phyloP scores from a whole-genome alignment of 2,888 invertebrate genomes.

The Tethea ocularis region DNA sequence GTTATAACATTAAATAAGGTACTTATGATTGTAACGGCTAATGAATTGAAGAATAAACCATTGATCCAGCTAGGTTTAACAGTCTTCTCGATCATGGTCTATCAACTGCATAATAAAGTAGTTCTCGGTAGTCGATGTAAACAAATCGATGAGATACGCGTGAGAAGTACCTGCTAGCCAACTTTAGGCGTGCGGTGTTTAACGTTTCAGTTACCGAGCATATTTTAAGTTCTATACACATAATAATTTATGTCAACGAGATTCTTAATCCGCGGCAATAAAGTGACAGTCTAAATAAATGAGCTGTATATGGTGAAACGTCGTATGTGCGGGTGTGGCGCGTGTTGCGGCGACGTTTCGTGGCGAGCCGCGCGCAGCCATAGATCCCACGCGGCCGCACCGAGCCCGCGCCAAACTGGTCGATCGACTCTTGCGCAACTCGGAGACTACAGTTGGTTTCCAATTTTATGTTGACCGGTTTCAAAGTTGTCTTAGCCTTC shows the following conservation, averaged over 20 bases:
- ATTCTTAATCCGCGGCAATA: slow-evolving; percentile 72
- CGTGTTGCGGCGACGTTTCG: slow-evolving; percentile 23
- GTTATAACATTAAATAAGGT: slow-evolving; percentile 6
- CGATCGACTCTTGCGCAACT: slow-evolving; percentile 78
- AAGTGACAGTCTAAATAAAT: slow-evolving; percentile 70
- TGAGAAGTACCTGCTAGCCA: no score
- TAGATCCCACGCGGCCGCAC: slow-evolving; percentile 70
- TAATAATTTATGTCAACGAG: slow-evolving; percentile 74
- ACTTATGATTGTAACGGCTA: not conserved
- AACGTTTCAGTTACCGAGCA: slow-evolving; percentile 48
- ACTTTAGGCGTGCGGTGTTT: slow-evolving; percentile 29
- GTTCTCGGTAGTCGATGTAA: not conserved
- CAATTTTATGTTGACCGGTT: slow-evolving; percentile 84
- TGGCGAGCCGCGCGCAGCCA: slow-evolving; percentile 37
- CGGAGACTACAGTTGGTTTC: slow-evolving; percentile 80
- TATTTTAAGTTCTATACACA: slow-evolving; percentile 55
- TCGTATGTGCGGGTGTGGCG: slow-evolving; percentile 43
- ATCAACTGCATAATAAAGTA: not conserved
- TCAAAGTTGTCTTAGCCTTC: slow-evolving; percentile 80
- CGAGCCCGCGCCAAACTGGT: slow-evolving; percentile 72
- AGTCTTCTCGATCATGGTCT: not conserved
- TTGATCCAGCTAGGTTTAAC: not conserved
- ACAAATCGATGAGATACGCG: not conserved
- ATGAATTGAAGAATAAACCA: not conserved
- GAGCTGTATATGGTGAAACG: slow-evolving; percentile 41